Percentiles rank a stretch among this genome's conserved stretches.
Evolutionary conservation across 2,888 invertebrate genomes (phyloP).

Genomic region (Diadegma fenestrale): DNA sequence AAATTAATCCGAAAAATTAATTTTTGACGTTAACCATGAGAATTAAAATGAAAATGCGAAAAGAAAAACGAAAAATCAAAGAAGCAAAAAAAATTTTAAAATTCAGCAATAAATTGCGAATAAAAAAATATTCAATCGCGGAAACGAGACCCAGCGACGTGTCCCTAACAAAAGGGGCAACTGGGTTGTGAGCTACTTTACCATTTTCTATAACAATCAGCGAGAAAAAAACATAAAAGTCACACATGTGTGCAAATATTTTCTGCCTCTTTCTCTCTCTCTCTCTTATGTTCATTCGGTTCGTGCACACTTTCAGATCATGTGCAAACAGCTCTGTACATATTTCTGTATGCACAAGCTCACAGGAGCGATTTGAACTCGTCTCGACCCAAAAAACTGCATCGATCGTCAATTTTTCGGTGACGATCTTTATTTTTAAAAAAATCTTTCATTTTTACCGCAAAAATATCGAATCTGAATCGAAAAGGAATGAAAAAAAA

Average conservation of each 20-base stretch:
- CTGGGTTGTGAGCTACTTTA: constrained; percentile 40
- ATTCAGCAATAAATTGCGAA: not conserved
- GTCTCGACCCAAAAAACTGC: constrained; percentile 54
- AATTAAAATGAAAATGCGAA: too few relatives aligned
- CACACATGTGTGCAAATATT: constrained; percentile 9
- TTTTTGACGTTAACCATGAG: too few relatives aligned
- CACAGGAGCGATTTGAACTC: constrained; percentile 32
- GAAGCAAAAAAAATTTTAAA: not conserved
- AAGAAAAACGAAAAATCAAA: too few relatives aligned
- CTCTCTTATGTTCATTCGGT: not conserved
- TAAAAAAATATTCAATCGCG: not conserved
- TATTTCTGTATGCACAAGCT: not conserved
- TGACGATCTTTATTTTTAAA: not conserved
- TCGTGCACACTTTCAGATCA: not conserved
- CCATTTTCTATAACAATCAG: not conserved
- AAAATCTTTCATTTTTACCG: not conserved
- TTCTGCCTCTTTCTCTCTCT: not conserved
- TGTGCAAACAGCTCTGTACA: constrained; percentile 6
- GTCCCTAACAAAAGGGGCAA: constrained; percentile 19
- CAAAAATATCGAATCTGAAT: not conserved
- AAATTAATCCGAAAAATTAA: too few relatives aligned
- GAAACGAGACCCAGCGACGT: not conserved
- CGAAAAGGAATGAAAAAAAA: not conserved
- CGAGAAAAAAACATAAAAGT: constrained; percentile 5
- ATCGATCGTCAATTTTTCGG: constrained; percentile 21